These are phyloP conservation scores for Notothenia rossii DNA, from an alignment of 2,113 vertebrate genomes.

Conservation along the genomic window DNA sequence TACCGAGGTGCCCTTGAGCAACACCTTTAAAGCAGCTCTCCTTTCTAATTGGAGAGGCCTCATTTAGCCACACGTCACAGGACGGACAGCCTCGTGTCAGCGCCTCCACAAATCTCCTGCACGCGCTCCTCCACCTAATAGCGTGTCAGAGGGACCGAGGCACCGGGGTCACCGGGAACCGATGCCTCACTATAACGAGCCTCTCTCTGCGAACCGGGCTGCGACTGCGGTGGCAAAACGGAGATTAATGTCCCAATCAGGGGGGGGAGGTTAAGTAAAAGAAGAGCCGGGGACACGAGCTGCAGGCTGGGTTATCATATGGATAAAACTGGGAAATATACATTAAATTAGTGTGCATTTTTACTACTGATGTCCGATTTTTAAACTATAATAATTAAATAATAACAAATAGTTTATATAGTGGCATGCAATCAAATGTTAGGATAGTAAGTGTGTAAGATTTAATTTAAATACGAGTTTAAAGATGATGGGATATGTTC, in stretches of 20 bases:
- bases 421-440: too few species aligned
- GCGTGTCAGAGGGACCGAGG: conserved; percentile 80
- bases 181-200: conserved; percentile 82
- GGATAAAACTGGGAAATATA: neutral
- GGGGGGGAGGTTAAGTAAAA: conserved; percentile 57
- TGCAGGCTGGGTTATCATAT: conserved; percentile 14
- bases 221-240: conserved; percentile 33
- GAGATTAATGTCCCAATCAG: conserved; percentile 78
- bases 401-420: neutral
- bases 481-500: neutral
- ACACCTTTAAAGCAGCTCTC: too few species aligned
- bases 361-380: neutral
- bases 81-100: conserved; percentile 80
- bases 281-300: conserved; percentile 35
- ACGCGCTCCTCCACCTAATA: conserved; percentile 72
- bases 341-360: too few species aligned
- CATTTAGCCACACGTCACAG: conserved; percentile 82
- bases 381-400: neutral
- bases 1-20: too few species aligned
- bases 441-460: neutral
- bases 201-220: conserved; percentile 34
- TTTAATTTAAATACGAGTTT: neutral
- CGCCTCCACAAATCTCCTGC: conserved; percentile 83
- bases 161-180: conserved; percentile 75
- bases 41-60: conserved; percentile 81